A percentile compares a stretch with the other conserved stretches of the same genome.
Evolutionary conservation across 2,797 vertebrate species (phyloP).

Genomic region (Psittacula derbiana): DNA sequence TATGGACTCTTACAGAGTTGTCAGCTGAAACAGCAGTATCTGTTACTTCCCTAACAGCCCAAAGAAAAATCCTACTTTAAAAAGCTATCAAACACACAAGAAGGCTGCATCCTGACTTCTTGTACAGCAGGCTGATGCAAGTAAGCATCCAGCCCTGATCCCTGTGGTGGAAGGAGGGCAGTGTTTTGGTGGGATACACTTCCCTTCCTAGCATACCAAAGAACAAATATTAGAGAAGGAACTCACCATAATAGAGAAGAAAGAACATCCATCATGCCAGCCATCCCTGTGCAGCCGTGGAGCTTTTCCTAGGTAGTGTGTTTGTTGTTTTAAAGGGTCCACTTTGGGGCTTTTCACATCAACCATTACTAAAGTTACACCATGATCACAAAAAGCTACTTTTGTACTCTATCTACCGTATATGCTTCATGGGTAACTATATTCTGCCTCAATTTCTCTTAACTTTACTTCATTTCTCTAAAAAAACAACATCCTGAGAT

Average conservation of each 20-base stretch:
- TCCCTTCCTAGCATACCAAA: background rate
- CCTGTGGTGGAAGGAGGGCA: background rate
- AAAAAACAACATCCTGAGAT: background rate
- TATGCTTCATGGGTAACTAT: background rate
- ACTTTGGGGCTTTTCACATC: background rate
- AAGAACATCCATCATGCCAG: background rate
- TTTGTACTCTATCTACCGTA: background rate
- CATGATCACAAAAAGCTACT: background rate
- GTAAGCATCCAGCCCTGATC: background rate
- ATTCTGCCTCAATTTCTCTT: background rate
- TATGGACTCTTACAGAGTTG: background rate
- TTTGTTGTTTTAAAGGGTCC: background rate
- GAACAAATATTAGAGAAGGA: background rate
- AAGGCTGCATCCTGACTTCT: background rate
- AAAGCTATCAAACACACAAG: background rate
- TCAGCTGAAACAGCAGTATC: background rate
- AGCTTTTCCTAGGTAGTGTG: background rate
- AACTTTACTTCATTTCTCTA: background rate
- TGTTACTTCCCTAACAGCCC: background rate
- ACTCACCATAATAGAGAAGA: background rate
- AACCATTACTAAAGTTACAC: background rate
- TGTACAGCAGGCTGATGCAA: background rate
- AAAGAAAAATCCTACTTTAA: background rate
- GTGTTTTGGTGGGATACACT: background rate
- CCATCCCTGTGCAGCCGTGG: background rate